Evolutionary conservation across 2,888 invertebrate genomes (phyloP), one percentile per base, ranked within the genome.

Genomic region (Lottia gigantea): DNA sequence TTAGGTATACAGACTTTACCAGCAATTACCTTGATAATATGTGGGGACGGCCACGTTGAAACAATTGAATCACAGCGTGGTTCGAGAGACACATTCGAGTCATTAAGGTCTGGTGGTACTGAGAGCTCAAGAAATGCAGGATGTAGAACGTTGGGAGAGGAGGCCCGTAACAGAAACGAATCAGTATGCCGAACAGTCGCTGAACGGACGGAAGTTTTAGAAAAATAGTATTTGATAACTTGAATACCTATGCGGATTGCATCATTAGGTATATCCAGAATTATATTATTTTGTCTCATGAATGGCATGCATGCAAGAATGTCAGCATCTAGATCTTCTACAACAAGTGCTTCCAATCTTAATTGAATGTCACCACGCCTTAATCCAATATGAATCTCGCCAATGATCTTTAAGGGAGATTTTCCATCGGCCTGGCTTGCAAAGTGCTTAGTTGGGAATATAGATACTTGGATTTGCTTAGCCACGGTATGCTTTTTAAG

Each of bases 281-380:
- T 23, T 8, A 55, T 55, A 12, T 55, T 55, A 19, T 55, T 55
- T 55, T 55, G 55, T 55, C n/a, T 55, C 55, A 55, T 19, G 11
- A 55, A 55, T n/a, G 55, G 55, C 55, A 55, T 55, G 8, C 55
- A n/a, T 31, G n/a, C n/a, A 2, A 55, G 12, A 55, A 55, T 55
- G n/a, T 55, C 55, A 7, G 55, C 55, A 55, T 55, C 55, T n/a
- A 55, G 16, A 23, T 55, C 55, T 55, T 55, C n/a, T 19, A 55
- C 55, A 19, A 55, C 55, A 8, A 55, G 19, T 7, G 55, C 16
- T n/a, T 55, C 55, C 19, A 55, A 55, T 55, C 14, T n/a, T 55
- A 55, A 16, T 19, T 55, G 55, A n/a, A 55, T 55, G 55, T n/a
- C 55, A 7, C 55, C 55, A 23, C 55, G 55, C 8, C 16, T 55